Evolutionary conservation across 2,113 vertebrate genomes (phyloP), one percentile per base, ranked within the genome.

Genomic region (Xiphophorus maculatus): DNA sequence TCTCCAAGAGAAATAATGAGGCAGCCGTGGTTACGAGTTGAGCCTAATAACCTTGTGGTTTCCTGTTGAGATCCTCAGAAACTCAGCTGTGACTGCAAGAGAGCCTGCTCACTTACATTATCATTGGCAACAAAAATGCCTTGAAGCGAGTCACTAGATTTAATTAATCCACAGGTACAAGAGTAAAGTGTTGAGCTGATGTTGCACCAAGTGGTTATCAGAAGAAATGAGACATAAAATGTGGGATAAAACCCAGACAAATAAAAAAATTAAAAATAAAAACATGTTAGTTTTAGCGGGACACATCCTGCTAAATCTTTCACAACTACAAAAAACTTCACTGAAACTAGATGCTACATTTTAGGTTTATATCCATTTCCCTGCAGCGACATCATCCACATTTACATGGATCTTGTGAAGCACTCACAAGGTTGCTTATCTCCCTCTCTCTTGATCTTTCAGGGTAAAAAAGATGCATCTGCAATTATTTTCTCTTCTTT

Each of bases 401-500:
- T 88, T 88, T 65, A 64, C 80, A 83, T 88, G 69, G 66, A 78
- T 72, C 17, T 44, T 51, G 64, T 60, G 69, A 82, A 76, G 76
- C 68, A 76, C 78, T 69, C 77, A 69, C 69, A 73, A 73, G 63
- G 76, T 65, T 79, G 75, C 79, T 85, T 68, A 12, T 83, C 84
- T 71, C 25, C 28, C 19, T 58, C 64, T 74, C 82, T 74, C 89
- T 85, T 86, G 84, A 90, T 90, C 84, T 88, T 84, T 76, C 51
- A 58, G 25, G 22, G 1, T 33, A 77, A 83, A 77, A 89, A 80
- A 71, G 65, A 84, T 87, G 81, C 72, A 74, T 90, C 83, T 79
- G 87, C 90, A 90, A 73, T 88, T 90, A 91, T 90, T 90, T 85
- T 63, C 70, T 69, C 79, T 68, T 44, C 40, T 84, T 75, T 76